Base-by-base conservation (phyloP, 2,113 vertebrate species). In the Larimichthys crocea region DNA sequence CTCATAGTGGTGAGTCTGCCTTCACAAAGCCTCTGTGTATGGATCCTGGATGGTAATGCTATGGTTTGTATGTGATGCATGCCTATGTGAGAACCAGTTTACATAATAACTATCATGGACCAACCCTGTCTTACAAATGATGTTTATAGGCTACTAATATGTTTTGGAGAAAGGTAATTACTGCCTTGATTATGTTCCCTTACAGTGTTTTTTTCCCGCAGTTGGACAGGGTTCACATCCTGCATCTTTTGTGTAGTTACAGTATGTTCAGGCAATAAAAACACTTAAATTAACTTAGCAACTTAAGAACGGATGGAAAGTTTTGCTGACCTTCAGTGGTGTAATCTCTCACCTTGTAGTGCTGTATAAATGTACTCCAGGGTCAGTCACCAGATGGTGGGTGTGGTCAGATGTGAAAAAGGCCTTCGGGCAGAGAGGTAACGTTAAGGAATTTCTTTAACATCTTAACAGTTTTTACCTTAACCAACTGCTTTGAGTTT, bases 281-380 rank as follows among this genome's bases (percentile, higher is more conserved):
- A 31, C 44, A 31, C 56, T 74, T 62, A 62, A 26, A 72, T 48
- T 50, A 5, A 24, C 50, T 35, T 20, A 63, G 59, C 31, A 62
- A 40, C 72, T 35, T 2, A 24, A 62, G 9, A 74, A 17, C 22
- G 16, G 56, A 3, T 59, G 22, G 0, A 20, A 8, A 16, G 8
- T 2, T 61, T 20, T n/a, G 42, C 42, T 20, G 24, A 48, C 11
- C 29, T 14, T 29, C 16, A 14, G 40, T 20, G 7, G 22, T 73
- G 8, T 52, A 50, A 40, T 15, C 6, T 62, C 20, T 62, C 31
- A 22, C 12, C 19, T 62, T 11, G 35, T 22, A 42, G 19, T 42
- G 61, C 11, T 35, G 19, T 16, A n/a, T 2, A 24, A 15, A 56
- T 55, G 52, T 44, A 56, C 50, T 44, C 9, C 3, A 24, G n/a